Evolutionary conservation across 1,140 invertebrate species (phyloP).

Genomic region (Dendrolimus punctatus): DNA sequence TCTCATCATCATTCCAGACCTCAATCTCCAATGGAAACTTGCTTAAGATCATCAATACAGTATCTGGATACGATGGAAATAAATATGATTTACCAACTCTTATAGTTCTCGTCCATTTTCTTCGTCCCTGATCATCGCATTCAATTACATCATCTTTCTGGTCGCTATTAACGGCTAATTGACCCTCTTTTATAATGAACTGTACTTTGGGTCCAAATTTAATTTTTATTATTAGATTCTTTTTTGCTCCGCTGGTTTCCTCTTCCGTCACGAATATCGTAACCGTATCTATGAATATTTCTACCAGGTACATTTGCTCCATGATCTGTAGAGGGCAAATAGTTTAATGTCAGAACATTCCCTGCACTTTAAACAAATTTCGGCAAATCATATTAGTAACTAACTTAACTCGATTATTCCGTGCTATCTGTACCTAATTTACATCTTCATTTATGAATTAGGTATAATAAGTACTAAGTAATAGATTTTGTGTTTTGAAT

Average conservation of each 20-base stretch:
- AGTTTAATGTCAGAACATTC: slow-evolving; percentile 43
- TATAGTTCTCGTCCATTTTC: slow-evolving; percentile 53
- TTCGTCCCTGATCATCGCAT: slow-evolving; percentile 41
- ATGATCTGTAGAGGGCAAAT: slow-evolving; percentile 61
- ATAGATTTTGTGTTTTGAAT: too few species aligned
- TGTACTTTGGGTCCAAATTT: slow-evolving; percentile 60
- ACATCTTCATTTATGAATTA: too few species aligned
- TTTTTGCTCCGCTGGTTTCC: slow-evolving; percentile 38
- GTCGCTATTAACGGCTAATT: slow-evolving; percentile 41
- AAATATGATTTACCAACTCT: slow-evolving; percentile 60
- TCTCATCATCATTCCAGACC: slow-evolving; percentile 59
- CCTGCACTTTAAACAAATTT: slow-evolving; percentile 10
- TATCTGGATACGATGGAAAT: slow-evolving; percentile 60
- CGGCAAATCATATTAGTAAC: too few species aligned
- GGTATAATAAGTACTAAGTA: too few species aligned
- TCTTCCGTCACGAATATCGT: slow-evolving; percentile 45
- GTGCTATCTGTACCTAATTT: too few species aligned
- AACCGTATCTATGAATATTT: slow-evolving; percentile 64
- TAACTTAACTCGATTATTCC: too few species aligned
- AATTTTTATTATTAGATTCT: slow-evolving; percentile 58
- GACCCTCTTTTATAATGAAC: slow-evolving; percentile 59
- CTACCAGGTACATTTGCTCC: slow-evolving; percentile 67
- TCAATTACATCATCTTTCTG: slow-evolving; percentile 46
- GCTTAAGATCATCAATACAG: slow-evolving; percentile 43
- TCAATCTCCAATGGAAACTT: slow-evolving; percentile 60